Evolutionary conservation across 35 echinoderm and acorn worm species (phyloP), one percentile per base, ranked within the genome.

Genomic region (Lytechinus variegatus): DNA sequence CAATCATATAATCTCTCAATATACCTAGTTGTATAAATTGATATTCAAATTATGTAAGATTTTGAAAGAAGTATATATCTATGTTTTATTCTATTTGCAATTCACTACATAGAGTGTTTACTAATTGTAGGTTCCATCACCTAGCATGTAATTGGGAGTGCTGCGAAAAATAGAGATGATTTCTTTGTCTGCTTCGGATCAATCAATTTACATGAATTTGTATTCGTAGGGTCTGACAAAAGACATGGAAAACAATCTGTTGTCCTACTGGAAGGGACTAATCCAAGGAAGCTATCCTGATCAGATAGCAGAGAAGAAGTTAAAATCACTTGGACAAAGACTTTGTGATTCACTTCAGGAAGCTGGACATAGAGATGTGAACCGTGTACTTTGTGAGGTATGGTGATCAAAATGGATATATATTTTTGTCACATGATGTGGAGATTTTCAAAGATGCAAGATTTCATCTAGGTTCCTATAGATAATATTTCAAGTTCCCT

Each of bases 241-340:
- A 93, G 96, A 97, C 14, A 94, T 97, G 79, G 98, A 99, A 56
- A 54, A 99, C 58, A 95, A 57, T 52, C 93, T 99, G 5, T 96
- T 99, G 44, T 95, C 96, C 28, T 95, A 91, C 27, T 99, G 98
- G 98, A 99, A 99, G 92, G 98, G 96, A 8, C 16, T 98, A 5
- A 9, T 98, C 9, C 94, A 96, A 10, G 97, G 98, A 53, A 93
- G 55, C 11, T 57, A 93, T 57, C 9, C n/a, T 54, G 55, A 93
- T 54, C 53, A 93, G n/a, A 93, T 57, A 93, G 92, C 92, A n/a
- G 54, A 27, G 9, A 28, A 54, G 10, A 10, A 57, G 53, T 54
- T 93, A 19, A 55, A 27, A 57, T 56, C 9, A 28, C 92, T 93
- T 93, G 92, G 29, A 54, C 28, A 28, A 27, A 93, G 27, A 93